Conservation (phyloP, 1,140 invertebrate species). For the Papilio polytes region DNA sequence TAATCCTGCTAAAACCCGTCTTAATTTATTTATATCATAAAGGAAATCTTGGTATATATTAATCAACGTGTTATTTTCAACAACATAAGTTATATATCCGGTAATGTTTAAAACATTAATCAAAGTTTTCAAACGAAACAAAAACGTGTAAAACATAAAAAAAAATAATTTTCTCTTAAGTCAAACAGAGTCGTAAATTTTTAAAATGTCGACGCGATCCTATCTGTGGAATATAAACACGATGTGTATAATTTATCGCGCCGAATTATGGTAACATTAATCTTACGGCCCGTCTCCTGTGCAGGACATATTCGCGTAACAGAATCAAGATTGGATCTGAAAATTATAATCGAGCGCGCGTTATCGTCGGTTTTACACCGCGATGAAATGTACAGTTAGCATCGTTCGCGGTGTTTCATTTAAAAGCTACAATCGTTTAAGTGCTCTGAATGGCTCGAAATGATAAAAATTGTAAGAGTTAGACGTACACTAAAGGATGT, state of each 20-base stretch:
- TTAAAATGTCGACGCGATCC: constrained; percentile 34
- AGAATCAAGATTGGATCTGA: constrained; percentile 23
- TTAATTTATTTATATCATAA: neutral
- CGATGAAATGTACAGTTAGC: too few relatives aligned
- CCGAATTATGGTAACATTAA: constrained; percentile 35
- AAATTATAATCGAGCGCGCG: neutral
- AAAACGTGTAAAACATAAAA: constrained; percentile 19
- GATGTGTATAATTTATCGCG: constrained; percentile 29
- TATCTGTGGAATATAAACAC: constrained; percentile 36
- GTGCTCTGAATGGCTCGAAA: too few relatives aligned
- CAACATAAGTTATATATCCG: neutral
- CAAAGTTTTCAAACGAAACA: constrained; percentile 4
- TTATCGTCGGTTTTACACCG: neutral
- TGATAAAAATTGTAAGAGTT: too few relatives aligned
- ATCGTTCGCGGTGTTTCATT: too few relatives aligned
- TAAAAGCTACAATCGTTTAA: too few relatives aligned
- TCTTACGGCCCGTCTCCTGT: constrained; percentile 23
- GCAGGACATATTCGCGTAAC: constrained; percentile 27
- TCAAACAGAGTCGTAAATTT: constrained; percentile 33
- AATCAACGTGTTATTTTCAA: neutral
- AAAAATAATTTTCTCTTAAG: constrained; percentile 4
- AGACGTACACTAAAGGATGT: too few relatives aligned
- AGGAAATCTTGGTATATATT: neutral
- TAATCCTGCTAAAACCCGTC: neutral
- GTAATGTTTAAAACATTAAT: constrained; percentile 7